Evolutionary conservation across 2,113 vertebrate genomes (phyloP).

Genomic region (Eretmochelys imbricata): DNA sequence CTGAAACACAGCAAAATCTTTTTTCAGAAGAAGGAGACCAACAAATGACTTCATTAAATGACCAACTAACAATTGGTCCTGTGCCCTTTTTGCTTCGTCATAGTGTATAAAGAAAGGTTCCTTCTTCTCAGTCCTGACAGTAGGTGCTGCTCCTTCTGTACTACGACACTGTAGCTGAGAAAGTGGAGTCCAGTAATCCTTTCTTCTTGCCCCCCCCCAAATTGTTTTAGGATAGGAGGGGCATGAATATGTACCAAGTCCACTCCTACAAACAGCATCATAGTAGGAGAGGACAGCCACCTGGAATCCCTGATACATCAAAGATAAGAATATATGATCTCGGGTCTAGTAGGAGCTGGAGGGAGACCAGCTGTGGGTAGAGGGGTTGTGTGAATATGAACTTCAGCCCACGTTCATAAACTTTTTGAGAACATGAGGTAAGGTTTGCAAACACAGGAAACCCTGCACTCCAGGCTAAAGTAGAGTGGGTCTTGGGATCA

Average conservation of each 20-base stretch:
- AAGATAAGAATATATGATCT: not conserved
- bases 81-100: not conserved
- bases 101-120: not conserved
- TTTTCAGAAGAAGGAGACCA: not conserved
- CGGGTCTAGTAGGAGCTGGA: slow-evolving; percentile 38
- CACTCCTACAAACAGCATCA: accelerated
- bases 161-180: not conserved
- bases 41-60: not conserved
- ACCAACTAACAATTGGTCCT: not conserved
- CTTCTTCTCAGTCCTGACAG: not conserved
- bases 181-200: not conserved
- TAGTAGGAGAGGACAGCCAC: not conserved
- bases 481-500: not conserved
- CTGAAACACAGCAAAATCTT: not conserved
- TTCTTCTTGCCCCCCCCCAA: not conserved
- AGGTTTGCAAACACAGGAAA: not conserved
- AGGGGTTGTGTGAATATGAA: slow-evolving; percentile 49
- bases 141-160: not conserved
- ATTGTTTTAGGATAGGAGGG: not conserved
- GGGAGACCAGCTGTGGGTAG: not conserved
- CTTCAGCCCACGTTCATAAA: not conserved
- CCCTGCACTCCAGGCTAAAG: not conserved
- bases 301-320: slow-evolving; percentile 12
- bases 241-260: not conserved
- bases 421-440: not conserved